Conservation (phyloP, 2,113 vertebrate genomes). For the Camelus dromedarius region DNA sequence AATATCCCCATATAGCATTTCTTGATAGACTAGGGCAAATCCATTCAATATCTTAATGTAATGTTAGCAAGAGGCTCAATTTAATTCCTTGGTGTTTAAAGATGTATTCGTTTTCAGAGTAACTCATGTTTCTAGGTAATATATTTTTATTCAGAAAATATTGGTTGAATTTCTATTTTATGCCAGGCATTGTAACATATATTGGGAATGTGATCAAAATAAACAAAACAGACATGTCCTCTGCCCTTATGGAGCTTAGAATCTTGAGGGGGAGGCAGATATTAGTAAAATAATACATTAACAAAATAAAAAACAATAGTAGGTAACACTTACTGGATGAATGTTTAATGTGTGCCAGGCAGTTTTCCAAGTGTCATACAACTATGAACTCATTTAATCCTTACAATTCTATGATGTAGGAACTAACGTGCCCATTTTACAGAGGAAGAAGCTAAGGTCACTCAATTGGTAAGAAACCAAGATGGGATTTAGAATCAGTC, state of each 20-base stretch:
- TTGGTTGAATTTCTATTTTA: background rate
- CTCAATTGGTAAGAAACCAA: background rate
- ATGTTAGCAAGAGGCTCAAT: slow-evolving; percentile 1
- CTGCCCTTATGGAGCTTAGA: background rate
- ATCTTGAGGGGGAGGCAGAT: background rate
- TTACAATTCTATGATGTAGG: background rate
- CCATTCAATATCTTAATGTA: background rate
- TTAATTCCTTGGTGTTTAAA: background rate
- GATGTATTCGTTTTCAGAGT: slow-evolving; percentile 19
- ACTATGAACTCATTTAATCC: background rate
- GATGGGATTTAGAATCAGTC: background rate
- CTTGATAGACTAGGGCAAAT: background rate
- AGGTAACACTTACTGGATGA: background rate
- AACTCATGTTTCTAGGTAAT: slow-evolving; percentile 24
- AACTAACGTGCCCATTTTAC: background rate
- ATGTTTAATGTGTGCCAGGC: background rate
- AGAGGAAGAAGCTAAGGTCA: background rate
- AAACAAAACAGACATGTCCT: background rate
- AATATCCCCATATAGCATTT: slow-evolving; percentile 41
- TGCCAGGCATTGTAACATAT: background rate
- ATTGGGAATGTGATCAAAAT: background rate
- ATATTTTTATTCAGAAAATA: slow-evolving; percentile 33
- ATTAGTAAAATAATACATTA: slow-evolving; percentile 21
- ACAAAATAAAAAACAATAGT: background rate
- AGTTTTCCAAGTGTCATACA: background rate